phyloP scores from a whole-genome alignment of 2,888 invertebrate species.

The Cecidostiba fungosa region DNA sequence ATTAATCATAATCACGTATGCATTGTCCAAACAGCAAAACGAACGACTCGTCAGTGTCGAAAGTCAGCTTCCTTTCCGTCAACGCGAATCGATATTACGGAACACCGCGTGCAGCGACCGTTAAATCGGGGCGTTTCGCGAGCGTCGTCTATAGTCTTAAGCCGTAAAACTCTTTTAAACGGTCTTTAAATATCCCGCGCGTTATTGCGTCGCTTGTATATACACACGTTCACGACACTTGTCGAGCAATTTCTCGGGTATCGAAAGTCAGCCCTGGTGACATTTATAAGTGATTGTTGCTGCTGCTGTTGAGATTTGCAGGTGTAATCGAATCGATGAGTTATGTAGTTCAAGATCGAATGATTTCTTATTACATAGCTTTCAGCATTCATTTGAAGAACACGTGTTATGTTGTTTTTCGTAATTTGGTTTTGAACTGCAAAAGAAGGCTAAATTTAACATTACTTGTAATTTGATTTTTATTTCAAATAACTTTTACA shows the following conservation, averaged over 20 bases:
- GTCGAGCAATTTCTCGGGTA: not conserved
- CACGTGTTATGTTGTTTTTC: not conserved
- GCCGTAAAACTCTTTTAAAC: constrained; percentile 43
- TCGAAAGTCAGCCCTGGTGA: not conserved
- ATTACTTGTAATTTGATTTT: no score
- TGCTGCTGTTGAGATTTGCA: not conserved
- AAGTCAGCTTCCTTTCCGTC: not conserved
- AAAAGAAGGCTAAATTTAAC: no score
- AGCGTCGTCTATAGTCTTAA: not conserved
- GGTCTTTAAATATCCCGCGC: constrained; percentile 13
- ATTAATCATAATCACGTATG: no score
- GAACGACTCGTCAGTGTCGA: not conserved
- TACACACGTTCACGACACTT: not conserved
- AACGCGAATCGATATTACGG: not conserved
- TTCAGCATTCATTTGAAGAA: no score
- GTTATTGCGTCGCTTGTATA: not conserved
- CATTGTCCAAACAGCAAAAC: no score
- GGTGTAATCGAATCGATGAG: not conserved
- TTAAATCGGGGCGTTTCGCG: no score
- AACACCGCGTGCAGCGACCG: not conserved
- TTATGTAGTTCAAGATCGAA: constrained; percentile 7
- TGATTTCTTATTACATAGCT: not conserved
- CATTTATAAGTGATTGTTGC: not conserved
- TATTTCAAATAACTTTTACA: no score
- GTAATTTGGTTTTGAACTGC: not conserved